Conservation (phyloP, 1,140 invertebrate genomes). For the Chionoecetes opilio region DNA sequence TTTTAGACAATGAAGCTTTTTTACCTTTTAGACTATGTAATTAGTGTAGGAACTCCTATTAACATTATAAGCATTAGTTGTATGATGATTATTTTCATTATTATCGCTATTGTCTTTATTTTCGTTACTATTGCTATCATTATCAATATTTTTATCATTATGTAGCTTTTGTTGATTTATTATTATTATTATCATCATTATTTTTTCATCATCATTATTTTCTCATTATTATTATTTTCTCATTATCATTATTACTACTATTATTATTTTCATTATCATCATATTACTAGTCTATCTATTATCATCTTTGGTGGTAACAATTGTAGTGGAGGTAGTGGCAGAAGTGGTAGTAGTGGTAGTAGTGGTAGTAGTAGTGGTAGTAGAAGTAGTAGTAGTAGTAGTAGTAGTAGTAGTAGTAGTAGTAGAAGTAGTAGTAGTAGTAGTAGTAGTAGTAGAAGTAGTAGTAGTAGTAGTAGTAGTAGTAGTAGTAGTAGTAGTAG, state of each 20-base stretch:
- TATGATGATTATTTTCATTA: neutral
- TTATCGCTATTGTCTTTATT: no score
- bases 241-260: no score
- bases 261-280: no score
- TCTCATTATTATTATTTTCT: no score
- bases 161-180: no score
- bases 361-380: conserved; percentile 39
- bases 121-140: no score
- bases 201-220: no score
- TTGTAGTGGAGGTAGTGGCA: neutral
- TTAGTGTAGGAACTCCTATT: neutral
- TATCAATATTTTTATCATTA: no score
- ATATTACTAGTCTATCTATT: neutral
- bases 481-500: conserved; percentile 3
- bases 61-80: neutral
- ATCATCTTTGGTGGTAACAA: neutral
- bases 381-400: conserved; percentile 47
- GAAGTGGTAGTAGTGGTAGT: conserved; percentile 37
- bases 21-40: neutral
- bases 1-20: neutral
- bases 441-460: conserved; percentile 42
- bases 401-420: conserved; percentile 37
- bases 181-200: no score
- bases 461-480: conserved; percentile 43
- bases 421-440: conserved; percentile 15